phyloP scores from a whole-genome alignment of 2,797 vertebrate species.

The Huso huso region DNA sequence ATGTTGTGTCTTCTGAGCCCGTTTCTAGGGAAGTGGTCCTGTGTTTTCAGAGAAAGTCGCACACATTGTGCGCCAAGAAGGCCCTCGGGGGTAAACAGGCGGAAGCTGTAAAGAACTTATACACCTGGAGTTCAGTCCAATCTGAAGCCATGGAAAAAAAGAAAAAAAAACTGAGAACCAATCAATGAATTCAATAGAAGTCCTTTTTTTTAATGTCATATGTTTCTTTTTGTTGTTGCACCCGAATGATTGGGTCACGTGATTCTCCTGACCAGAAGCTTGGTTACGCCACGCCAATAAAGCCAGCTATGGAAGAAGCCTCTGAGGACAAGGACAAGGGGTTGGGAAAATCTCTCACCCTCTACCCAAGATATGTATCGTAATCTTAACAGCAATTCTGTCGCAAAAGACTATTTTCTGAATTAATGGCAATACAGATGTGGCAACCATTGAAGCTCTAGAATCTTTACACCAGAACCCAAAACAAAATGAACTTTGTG shows the following conservation, averaged over 20 bases:
- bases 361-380: too few relatives aligned
- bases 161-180: slow-evolving; percentile 59
- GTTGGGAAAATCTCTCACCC: neutral
- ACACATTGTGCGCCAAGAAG: slow-evolving; percentile 82
- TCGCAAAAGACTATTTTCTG: slow-evolving; percentile 41
- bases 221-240: slow-evolving; percentile 56
- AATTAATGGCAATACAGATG: slow-evolving; percentile 42
- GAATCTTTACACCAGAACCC: slow-evolving; percentile 43
- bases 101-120: slow-evolving; percentile 72
- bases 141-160: slow-evolving; percentile 85
- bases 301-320: slow-evolving; percentile 60
- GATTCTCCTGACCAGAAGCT: slow-evolving; percentile 63
- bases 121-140: slow-evolving; percentile 78
- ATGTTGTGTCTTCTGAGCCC: slow-evolving; percentile 99
- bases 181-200: slow-evolving; percentile 83
- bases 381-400: neutral
- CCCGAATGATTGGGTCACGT: slow-evolving; percentile 46
- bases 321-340: slow-evolving; percentile 41
- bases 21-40: slow-evolving; percentile 92
- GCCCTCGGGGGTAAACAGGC: slow-evolving; percentile 71
- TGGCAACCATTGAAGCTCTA: slow-evolving; percentile 47
- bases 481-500: slow-evolving; percentile 60
- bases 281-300: slow-evolving; percentile 80
- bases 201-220: slow-evolving; percentile 56
- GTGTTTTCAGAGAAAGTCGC: slow-evolving; percentile 84